These are phyloP conservation scores for Whitmania pigra DNA, from an alignment of 1,140 invertebrate species.

Conservation along the genomic window DNA sequence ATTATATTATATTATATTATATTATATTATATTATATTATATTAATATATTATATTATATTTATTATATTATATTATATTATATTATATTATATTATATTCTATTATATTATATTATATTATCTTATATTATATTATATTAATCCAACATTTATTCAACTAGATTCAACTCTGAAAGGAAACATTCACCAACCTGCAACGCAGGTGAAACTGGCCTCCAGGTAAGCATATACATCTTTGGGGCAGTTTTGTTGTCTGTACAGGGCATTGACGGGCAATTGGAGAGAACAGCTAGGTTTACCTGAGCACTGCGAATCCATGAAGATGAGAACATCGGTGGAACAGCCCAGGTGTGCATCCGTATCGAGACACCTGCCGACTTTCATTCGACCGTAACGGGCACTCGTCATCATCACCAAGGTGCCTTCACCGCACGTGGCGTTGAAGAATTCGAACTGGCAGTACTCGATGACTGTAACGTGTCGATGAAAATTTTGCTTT, in stretches of 20 bases:
- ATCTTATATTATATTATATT: too few species aligned
- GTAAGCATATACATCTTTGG: conserved; percentile 11
- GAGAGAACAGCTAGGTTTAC: background rate
- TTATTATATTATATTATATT: too few species aligned
- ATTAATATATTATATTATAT: too few species aligned
- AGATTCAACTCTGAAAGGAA: background rate
- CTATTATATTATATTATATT: too few species aligned
- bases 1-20: too few species aligned
- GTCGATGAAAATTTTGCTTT: background rate
- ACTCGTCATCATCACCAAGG: conserved; percentile 15
- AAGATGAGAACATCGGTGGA: conserved; percentile 10
- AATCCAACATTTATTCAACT: too few species aligned
- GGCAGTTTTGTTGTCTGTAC: conserved; percentile 5
- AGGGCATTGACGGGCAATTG: background rate
- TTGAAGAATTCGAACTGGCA: conserved; percentile 11
- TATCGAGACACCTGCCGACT: background rate
- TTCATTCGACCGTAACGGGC: conserved; percentile 16
- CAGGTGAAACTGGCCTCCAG: conserved; percentile 16
- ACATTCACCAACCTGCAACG: background rate
- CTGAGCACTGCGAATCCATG: conserved; percentile 18
- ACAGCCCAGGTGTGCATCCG: conserved; percentile 15
- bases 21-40: too few species aligned
- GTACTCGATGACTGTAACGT: conserved; percentile 5
- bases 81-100: too few species aligned
- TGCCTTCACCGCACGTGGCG: background rate